A percentile compares a stretch with the other conserved stretches of the same genome.
Conservation (phyloP, 2,113 vertebrate species). For the Cochlearius cochlearius region DNA sequence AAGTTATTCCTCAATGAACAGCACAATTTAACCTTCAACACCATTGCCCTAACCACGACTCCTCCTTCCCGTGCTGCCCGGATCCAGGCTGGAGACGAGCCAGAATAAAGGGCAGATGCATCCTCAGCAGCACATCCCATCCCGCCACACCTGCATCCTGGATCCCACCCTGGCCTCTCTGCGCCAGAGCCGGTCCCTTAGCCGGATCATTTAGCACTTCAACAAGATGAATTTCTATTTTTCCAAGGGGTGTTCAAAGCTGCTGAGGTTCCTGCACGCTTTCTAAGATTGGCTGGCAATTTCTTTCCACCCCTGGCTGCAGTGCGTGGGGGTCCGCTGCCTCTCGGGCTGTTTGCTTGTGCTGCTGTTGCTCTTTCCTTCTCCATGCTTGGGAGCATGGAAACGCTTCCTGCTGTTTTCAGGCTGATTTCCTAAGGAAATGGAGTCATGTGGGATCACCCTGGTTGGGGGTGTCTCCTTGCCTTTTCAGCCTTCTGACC, state of each 20-base stretch:
- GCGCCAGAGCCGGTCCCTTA: not conserved
- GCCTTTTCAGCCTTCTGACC: not conserved
- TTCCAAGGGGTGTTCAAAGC: not conserved
- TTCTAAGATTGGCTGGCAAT: not conserved
- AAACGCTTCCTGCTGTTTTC: not conserved
- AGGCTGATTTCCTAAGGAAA: not conserved
- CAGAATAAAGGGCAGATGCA: not conserved
- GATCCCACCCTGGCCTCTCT: not conserved
- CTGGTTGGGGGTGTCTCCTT: not conserved
- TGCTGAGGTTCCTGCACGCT: not conserved
- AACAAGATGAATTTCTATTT: not conserved
- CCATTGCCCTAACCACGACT: accelerated
- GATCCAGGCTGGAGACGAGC: not conserved
- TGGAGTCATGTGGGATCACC: not conserved
- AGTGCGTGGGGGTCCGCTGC: not conserved
- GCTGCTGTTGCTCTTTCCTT: not conserved
- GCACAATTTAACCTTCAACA: not conserved
- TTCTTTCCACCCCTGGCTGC: not conserved
- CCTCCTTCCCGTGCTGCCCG: not conserved
- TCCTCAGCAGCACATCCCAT: not conserved
- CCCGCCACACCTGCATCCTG: not conserved
- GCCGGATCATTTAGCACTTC: accelerated
- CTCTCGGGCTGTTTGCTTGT: not conserved
- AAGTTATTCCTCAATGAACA: not conserved
- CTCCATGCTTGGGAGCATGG: not conserved